These are phyloP conservation scores for Xestia rhomboidea DNA, from an alignment of 2,888 invertebrate species.

Conservation along the genomic window DNA sequence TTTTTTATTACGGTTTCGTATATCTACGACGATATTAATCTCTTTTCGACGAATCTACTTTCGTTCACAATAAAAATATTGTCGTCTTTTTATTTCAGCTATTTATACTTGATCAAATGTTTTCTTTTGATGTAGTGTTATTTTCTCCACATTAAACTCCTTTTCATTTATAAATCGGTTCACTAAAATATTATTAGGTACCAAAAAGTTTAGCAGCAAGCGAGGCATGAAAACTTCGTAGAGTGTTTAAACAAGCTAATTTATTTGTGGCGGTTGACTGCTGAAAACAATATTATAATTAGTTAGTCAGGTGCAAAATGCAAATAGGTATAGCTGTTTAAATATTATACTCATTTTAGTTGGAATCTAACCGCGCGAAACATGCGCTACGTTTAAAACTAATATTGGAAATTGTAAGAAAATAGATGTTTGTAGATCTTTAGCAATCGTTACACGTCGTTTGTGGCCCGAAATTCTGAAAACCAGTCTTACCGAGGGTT, in stretches of 20 bases:
- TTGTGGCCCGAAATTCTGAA: neutral
- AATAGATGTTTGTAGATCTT: neutral
- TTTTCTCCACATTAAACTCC: conserved; percentile 11
- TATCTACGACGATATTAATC: conserved; percentile 75
- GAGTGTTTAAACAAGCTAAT: conserved; percentile 31
- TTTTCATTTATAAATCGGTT: conserved; percentile 16
- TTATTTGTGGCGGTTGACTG: conserved; percentile 29
- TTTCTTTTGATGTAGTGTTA: conserved; percentile 44
- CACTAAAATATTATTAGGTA: conserved; percentile 28
- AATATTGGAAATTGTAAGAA: conserved; percentile 3
- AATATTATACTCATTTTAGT: conserved; percentile 15
- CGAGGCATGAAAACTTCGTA: conserved; percentile 25
- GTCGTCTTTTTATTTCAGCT: conserved; percentile 40
- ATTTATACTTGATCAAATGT: conserved; percentile 47
- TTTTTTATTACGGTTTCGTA: conserved; percentile 81
- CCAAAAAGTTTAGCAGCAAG: conserved; percentile 22
- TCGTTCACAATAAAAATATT: conserved; percentile 53
- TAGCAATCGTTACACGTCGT: neutral
- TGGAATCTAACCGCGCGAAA: neutral
- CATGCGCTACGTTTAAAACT: neutral
- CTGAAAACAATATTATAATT: conserved; percentile 39
- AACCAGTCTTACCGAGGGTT: neutral
- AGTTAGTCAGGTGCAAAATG: conserved; percentile 38
- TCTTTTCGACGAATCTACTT: conserved; percentile 61
- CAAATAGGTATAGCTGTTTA: conserved; percentile 18